Conservation (phyloP, 2,888 invertebrate genomes). For the Acleris emargana region DNA sequence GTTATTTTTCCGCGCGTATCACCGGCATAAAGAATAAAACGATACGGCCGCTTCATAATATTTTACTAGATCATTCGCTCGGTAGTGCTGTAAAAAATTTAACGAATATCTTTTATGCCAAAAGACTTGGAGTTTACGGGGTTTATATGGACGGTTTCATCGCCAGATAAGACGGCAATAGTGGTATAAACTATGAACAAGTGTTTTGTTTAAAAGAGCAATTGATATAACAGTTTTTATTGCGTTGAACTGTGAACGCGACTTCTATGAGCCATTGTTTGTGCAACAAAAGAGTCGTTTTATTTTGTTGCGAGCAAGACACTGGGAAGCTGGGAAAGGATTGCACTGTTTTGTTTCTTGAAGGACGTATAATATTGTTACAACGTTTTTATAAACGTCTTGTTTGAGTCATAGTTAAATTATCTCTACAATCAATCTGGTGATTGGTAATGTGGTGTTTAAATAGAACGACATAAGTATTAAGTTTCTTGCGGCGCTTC, state of each 20-base stretch:
- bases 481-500: too few relatives aligned
- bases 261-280: constrained; percentile 7
- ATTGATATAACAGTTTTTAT: constrained; percentile 25
- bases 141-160: constrained; percentile 47
- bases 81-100: constrained; percentile 55
- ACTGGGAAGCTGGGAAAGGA: background rate
- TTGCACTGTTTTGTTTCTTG: background rate
- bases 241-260: constrained; percentile 12
- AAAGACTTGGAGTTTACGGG: constrained; percentile 55
- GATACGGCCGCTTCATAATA: constrained; percentile 31
- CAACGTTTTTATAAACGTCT: too few relatives aligned
- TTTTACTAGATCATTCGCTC: constrained; percentile 45
- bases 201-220: constrained; percentile 29
- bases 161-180: constrained; percentile 7
- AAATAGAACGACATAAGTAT: too few relatives aligned
- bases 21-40: constrained; percentile 15
- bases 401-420: too few relatives aligned
- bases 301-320: background rate
- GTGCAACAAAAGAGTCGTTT: constrained; percentile 14
- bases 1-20: constrained; percentile 20
- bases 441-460: too few relatives aligned
- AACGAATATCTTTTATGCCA: constrained; percentile 54
- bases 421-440: too few relatives aligned
- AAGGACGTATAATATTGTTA: background rate
- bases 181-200: constrained; percentile 28